Evolutionary conservation across 2,797 vertebrate species (phyloP), one percentile per base, ranked within the genome.

Genomic region (Chloroceryle amazona): DNA sequence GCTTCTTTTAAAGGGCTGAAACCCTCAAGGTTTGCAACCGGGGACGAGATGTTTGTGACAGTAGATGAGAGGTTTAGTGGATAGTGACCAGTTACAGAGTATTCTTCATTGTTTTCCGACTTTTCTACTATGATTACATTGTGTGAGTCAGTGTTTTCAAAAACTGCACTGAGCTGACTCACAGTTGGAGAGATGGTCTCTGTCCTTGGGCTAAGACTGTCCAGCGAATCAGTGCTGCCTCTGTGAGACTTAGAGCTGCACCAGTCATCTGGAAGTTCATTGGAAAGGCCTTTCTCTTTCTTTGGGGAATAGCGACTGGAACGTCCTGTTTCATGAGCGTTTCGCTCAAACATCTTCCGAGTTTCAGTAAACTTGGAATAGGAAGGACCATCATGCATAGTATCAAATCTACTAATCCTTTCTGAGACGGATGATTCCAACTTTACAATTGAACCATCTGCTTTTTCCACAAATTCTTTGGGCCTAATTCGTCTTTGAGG

Each of bases 151-250:
- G 97, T 98, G 67, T 98, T 99, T 98, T 99, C 99, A 92, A 99
- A 99, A 31, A 99, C 99, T 20, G 99, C 99, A 2, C 99, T 99
- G 94, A 99, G 99, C 97, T 99, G 99, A 96, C 99, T 99, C 94
- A 99, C 99, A 3, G 99, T 99, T 14, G 99, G 99, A 39, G 99
- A 99, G 70, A 99, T 98, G 0, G 99, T 99, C 94, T 99, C 99
- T 3, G 99, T 99, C 93, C 99, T 98, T 82, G 99, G 99, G 98
- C 99, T 99, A 78, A 99, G 98, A 22, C 99, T 99, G 96, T 99
- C 99, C 98, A 99, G 96, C 25, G 99, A 99, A 97, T 99, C 99
- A 2, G 98, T 99, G 93, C 99, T 99, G 97, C 99, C 99, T 97
- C 99, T 97, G 82, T 99, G 99, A 96, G 99, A 99, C 95, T 99